A percentile compares a stretch with the other conserved stretches of the same genome.
These are phyloP conservation scores for Pollicipes pollicipes DNA, from an alignment of 1,140 invertebrate genomes.

Conservation along the genomic window DNA sequence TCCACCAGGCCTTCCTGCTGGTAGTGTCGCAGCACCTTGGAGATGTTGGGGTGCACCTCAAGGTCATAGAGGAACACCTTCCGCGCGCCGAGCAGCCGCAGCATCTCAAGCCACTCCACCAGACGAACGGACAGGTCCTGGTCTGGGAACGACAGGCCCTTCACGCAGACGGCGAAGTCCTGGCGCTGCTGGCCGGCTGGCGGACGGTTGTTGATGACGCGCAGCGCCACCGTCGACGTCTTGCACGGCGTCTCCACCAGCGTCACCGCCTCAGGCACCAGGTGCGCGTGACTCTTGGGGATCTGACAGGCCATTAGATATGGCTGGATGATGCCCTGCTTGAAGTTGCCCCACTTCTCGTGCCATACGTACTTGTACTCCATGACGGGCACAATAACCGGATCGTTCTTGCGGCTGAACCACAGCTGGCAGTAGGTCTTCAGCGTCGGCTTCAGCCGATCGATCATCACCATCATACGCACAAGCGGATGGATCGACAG, in stretches of 20 bases:
- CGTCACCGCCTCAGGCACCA: slow-evolving; percentile 65
- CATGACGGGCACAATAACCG: slow-evolving; percentile 50
- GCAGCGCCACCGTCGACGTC: slow-evolving; percentile 64
- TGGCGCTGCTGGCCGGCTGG: slow-evolving; percentile 36
- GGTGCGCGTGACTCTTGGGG: slow-evolving; percentile 26
- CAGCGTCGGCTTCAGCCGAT: slow-evolving; percentile 63
- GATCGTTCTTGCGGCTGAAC: slow-evolving; percentile 65
- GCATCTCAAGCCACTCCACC: slow-evolving; percentile 86
- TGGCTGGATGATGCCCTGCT: slow-evolving; percentile 75
- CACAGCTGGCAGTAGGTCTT: slow-evolving; percentile 73
- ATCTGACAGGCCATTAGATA: slow-evolving; percentile 77
- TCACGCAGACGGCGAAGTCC: slow-evolving; percentile 84
- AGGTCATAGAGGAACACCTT: slow-evolving; percentile 85
- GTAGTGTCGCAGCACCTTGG: slow-evolving; percentile 69
- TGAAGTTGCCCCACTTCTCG: slow-evolving; percentile 84
- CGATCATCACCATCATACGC: slow-evolving; percentile 73
- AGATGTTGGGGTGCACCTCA: slow-evolving; percentile 76
- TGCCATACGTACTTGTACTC: slow-evolving; percentile 92
- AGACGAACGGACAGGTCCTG: slow-evolving; percentile 74
- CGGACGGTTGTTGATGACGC: slow-evolving; percentile 61
- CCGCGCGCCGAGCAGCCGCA: slow-evolving; percentile 68
- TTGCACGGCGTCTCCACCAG: slow-evolving; percentile 69
- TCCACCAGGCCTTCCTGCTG: slow-evolving; percentile 51
- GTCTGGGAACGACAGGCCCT: slow-evolving; percentile 76
- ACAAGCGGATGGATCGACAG: slow-evolving; percentile 60